phyloP scores from a whole-genome alignment of 2,888 invertebrate species.

The Terebella lapidaria region DNA sequence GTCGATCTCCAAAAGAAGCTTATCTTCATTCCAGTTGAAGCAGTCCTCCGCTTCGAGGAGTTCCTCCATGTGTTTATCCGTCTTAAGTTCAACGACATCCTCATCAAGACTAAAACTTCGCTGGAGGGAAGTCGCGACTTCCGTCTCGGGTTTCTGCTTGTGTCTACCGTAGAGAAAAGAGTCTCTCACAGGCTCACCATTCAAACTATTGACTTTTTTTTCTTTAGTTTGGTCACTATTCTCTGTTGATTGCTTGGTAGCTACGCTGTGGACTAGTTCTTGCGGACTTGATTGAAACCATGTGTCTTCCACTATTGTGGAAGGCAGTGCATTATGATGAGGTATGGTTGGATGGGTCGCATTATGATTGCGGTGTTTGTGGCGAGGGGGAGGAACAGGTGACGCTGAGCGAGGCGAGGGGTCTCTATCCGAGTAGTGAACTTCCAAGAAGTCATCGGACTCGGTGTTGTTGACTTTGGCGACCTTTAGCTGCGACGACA shows the following conservation, averaged over 20 bases:
- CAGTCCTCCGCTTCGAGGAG: constrained; percentile 18
- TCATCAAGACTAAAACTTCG: not conserved
- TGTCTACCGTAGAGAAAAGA: too few relatives aligned
- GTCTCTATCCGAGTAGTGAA: constrained; percentile 31
- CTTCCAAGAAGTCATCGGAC: constrained; percentile 41
- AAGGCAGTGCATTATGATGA: too few relatives aligned
- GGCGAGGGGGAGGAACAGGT: not conserved
- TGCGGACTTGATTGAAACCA: not conserved
- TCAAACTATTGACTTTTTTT: too few relatives aligned
- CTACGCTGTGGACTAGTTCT: not conserved
- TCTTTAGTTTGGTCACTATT: too few relatives aligned
- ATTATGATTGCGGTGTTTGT: too few relatives aligned
- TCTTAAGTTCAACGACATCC: not conserved
- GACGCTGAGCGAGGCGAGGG: not conserved
- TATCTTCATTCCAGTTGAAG: constrained; percentile 43
- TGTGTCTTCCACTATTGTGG: too few relatives aligned
- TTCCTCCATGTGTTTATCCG: constrained; percentile 9
- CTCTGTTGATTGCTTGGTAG: not conserved
- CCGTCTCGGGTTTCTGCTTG: not conserved
- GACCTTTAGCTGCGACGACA: constrained; percentile 34
- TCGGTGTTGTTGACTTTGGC: constrained; percentile 2
- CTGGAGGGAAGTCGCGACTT: not conserved
- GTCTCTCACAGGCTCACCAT: too few relatives aligned
- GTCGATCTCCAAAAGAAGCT: constrained; percentile 35
- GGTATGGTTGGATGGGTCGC: too few relatives aligned